Evolutionary conservation across 2,797 vertebrate species (phyloP).

Genomic region (Stomatorhinus walkeri): DNA sequence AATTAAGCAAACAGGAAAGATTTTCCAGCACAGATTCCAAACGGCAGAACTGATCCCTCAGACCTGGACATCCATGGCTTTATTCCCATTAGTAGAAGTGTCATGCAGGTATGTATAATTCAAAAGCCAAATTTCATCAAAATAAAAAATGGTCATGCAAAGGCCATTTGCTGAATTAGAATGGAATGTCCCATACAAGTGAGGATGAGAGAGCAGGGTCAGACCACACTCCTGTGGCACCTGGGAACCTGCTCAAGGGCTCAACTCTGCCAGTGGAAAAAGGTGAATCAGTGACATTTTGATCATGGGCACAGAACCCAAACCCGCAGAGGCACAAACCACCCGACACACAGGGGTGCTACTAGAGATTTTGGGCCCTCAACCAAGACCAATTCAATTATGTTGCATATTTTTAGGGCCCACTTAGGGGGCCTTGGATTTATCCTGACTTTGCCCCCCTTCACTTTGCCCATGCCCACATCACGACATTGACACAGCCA

Average conservation of each 20-base stretch:
- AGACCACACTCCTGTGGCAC: neutral
- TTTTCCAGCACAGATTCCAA: neutral
- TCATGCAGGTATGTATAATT: neutral
- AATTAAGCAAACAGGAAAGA: neutral
- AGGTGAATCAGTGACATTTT: neutral
- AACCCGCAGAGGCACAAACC: neutral
- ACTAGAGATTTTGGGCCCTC: neutral
- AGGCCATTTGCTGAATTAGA: neutral
- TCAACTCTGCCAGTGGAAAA: neutral
- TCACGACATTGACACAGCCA: neutral
- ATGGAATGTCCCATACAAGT: neutral
- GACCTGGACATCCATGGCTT: neutral
- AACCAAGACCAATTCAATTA: neutral
- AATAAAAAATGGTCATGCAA: neutral
- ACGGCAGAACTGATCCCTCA: neutral
- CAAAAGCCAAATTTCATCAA: neutral
- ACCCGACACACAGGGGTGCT: neutral
- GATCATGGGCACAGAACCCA: neutral
- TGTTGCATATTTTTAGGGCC: neutral
- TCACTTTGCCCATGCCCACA: neutral
- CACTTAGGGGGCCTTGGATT: neutral
- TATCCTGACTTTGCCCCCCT: neutral
- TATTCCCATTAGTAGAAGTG: neutral
- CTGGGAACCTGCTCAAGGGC: neutral
- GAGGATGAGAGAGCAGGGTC: neutral